Conservation (phyloP, 2,113 vertebrate species). For the Eubucco bourcierii region DNA sequence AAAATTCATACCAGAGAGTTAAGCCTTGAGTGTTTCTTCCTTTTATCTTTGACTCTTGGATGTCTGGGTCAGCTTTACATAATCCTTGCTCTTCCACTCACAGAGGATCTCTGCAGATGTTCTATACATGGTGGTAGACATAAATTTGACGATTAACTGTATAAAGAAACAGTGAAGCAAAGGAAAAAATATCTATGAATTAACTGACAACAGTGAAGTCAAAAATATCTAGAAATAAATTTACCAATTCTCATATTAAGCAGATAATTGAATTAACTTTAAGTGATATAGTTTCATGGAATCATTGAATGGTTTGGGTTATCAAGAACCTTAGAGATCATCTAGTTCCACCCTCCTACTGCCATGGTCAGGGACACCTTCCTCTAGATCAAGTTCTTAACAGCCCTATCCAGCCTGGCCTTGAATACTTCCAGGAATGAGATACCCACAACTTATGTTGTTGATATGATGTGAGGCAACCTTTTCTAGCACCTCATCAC, state of each 20-base stretch:
- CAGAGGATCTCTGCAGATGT: background rate
- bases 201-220: background rate
- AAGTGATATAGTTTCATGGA: background rate
- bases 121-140: background rate
- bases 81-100: background rate
- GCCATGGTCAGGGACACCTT: too few species aligned
- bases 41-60: background rate
- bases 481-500: too few species aligned
- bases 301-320: background rate
- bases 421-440: too few species aligned
- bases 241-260: background rate
- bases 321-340: too few species aligned
- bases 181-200: background rate
- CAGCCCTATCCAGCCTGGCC: too few species aligned
- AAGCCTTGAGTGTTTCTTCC: background rate
- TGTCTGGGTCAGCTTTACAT: background rate
- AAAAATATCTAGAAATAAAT: background rate
- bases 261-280: background rate
- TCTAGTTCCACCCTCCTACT: too few species aligned
- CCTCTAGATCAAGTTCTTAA: too few species aligned
- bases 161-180: background rate
- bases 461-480: too few species aligned
- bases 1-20: background rate
- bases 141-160: background rate
- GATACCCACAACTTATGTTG: too few species aligned